phyloP scores from a whole-genome alignment of 2,797 vertebrate genomes.

The Echiichthys vipera region DNA sequence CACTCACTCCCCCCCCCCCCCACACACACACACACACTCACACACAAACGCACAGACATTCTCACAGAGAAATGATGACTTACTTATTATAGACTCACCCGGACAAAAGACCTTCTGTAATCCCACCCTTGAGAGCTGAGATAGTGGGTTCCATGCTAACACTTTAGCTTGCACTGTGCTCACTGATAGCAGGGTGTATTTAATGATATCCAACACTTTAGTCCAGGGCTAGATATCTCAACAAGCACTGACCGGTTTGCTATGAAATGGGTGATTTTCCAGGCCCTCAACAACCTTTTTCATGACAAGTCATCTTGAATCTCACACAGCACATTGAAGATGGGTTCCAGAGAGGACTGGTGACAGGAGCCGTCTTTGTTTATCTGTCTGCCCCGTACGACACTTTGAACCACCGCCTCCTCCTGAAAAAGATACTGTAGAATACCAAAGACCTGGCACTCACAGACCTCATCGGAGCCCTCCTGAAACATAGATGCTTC shows the following conservation, averaged over 20 bases:
- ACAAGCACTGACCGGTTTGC: not conserved
- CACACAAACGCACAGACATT: slow-evolving; percentile 1
- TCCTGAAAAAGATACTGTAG: too few species aligned
- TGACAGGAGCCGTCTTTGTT: too few species aligned
- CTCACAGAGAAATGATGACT: slow-evolving; percentile 31
- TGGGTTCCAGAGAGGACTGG: too few species aligned
- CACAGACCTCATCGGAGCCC: too few species aligned
- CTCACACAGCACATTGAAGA: too few species aligned
- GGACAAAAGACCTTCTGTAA: slow-evolving; percentile 52
- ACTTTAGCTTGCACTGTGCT: slow-evolving; percentile 27
- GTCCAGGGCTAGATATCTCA: not conserved
- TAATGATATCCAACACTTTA: slow-evolving; percentile 16
- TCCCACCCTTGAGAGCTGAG: slow-evolving; percentile 36
- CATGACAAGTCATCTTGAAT: too few species aligned
- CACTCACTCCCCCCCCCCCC: slow-evolving; percentile 21
- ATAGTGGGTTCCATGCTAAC: slow-evolving; percentile 34
- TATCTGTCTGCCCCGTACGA: too few species aligned
- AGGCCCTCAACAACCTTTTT: too few species aligned
- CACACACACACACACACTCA: slow-evolving; percentile 27
- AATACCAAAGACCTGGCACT: too few species aligned
- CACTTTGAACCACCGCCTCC: too few species aligned
- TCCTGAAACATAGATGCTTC: too few species aligned
- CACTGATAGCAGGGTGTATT: slow-evolving; percentile 24
- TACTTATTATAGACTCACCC: slow-evolving; percentile 31
- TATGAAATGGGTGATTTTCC: too few species aligned